phyloP scores from a whole-genome alignment of 92 coral and sea anemone genomes.

The Isaurus tuberculatus region DNA sequence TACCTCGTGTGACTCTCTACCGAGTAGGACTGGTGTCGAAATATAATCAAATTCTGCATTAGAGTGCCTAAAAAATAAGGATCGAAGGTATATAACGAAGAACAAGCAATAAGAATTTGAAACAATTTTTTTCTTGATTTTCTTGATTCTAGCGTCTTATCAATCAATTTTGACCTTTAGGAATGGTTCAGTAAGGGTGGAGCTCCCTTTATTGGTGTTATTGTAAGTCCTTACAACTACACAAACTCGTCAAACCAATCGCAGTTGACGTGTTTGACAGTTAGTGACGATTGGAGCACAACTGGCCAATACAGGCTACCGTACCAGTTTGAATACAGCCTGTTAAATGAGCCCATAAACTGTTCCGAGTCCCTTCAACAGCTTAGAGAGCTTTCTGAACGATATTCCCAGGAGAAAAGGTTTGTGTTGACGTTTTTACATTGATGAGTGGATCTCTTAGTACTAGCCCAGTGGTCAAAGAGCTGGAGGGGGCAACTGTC shows the following conservation, averaged over 20 bases:
- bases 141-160: too few relatives aligned
- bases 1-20: too few relatives aligned
- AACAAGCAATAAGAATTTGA: too few relatives aligned
- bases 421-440: neutral
- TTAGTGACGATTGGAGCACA: slow-evolving; percentile 82
- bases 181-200: slow-evolving; percentile 95
- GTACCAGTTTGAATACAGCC: slow-evolving; percentile 82
- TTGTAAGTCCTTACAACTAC: slow-evolving; percentile 90
- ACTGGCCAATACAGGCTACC: slow-evolving; percentile 86
- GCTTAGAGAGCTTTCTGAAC: slow-evolving; percentile 59
- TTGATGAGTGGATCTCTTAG: too few relatives aligned
- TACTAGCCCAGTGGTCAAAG: too few relatives aligned
- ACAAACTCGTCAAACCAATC: slow-evolving; percentile 85
- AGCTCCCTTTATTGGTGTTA: slow-evolving; percentile 85
- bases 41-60: too few relatives aligned
- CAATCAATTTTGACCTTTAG: slow-evolving; percentile 20
- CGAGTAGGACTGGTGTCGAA: too few relatives aligned
- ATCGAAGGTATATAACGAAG: too few relatives aligned
- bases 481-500: too few relatives aligned
- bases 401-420: slow-evolving; percentile 61
- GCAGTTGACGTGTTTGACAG: slow-evolving; percentile 84
- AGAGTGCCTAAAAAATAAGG: too few relatives aligned
- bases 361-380: slow-evolving; percentile 60
- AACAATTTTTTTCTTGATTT: too few relatives aligned
- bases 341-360: slow-evolving; percentile 52